Evolutionary conservation across 2,113 vertebrate species (phyloP).

Genomic region (Lontra canadensis): DNA sequence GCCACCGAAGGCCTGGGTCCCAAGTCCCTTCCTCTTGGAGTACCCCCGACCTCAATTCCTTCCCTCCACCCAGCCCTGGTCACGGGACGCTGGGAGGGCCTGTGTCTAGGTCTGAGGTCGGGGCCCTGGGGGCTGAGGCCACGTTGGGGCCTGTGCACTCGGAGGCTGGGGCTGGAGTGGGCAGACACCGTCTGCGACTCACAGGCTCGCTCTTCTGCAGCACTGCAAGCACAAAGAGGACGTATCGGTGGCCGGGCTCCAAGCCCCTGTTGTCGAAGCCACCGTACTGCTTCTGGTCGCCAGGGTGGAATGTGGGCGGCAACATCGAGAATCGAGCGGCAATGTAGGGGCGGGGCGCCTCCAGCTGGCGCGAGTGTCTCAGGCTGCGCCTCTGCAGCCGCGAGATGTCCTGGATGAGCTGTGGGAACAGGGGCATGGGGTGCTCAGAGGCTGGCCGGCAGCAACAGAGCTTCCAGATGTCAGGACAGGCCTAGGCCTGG

Average conservation of each 20-base stretch:
- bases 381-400: conserved; percentile 91
- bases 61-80: not conserved
- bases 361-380: conserved; percentile 91
- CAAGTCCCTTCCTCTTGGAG: not conserved
- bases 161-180: accelerated
- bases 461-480: accelerated
- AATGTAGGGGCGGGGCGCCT: conserved; percentile 93
- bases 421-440: not conserved
- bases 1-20: not conserved
- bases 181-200: conserved; percentile 69
- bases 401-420: conserved; percentile 91
- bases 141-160: accelerated
- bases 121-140: not conserved
- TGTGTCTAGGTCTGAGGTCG: not conserved
- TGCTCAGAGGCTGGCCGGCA: not conserved
- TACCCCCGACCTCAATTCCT: not conserved
- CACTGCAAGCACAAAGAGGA: conserved; percentile 94
- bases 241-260: conserved; percentile 93
- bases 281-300: conserved; percentile 91
- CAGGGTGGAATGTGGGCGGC: conserved; percentile 91
- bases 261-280: conserved; percentile 94
- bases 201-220: conserved; percentile 91
- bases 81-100: too few species aligned
- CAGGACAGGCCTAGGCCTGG: accelerated
- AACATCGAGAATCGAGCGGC: conserved; percentile 92